These are phyloP conservation scores for Cassiopea andromeda DNA, from an alignment of 30 jellyfish, hydroid and myxozoan genomes.

Conservation along the genomic window DNA sequence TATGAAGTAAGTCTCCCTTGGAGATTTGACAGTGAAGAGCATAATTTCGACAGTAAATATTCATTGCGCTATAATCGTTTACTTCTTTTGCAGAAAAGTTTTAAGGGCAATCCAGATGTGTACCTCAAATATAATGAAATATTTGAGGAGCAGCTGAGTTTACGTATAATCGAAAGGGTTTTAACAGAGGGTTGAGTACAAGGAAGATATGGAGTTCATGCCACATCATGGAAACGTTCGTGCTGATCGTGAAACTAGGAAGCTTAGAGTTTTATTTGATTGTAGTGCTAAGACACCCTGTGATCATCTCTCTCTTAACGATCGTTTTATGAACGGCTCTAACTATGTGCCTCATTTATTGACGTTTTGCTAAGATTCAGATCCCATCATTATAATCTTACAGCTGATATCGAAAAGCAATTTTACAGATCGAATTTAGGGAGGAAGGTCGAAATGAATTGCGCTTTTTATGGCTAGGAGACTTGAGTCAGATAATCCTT, in stretches of 20 bases:
- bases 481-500: constrained; percentile 19
- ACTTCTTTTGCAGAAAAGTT: constrained; percentile 29
- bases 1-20: constrained; percentile 23
- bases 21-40: constrained; percentile 23
- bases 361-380: constrained; percentile 20
- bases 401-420: constrained; percentile 20
- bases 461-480: neutral
- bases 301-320: constrained; percentile 13
- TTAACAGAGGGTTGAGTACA: neutral
- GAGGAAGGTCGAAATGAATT: constrained; percentile 8
- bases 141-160: neutral
- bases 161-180: constrained; percentile 25
- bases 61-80: constrained; percentile 26
- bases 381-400: constrained; percentile 7
- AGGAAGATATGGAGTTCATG: constrained; percentile 29
- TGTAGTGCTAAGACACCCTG: constrained; percentile 37
- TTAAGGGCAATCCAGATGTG: constrained; percentile 2
- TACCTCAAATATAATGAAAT: constrained; percentile 34
- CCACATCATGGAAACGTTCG: constrained; percentile 46
- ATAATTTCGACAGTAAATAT: constrained; percentile 33
- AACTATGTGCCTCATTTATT: constrained; percentile 20
- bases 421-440: constrained; percentile 14
- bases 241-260: constrained; percentile 29
- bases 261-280: constrained; percentile 21
- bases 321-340: constrained; percentile 31